Base-by-base conservation (phyloP, 1,140 invertebrate species). In the Drosophila orena region DNA sequence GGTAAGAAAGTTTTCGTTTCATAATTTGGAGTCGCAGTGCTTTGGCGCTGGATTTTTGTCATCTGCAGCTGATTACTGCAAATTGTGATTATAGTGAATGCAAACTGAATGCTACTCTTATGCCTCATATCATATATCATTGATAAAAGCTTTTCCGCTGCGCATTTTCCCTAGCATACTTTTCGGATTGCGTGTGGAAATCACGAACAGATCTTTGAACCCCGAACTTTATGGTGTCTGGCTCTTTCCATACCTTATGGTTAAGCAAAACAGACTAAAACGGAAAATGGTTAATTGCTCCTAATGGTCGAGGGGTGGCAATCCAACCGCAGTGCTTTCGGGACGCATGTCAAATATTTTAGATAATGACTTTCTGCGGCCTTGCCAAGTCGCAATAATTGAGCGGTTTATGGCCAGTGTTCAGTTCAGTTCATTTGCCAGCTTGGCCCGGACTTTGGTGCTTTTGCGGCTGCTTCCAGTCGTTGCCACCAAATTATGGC, bases 311-410 rank as follows among this genome's bases (percentile, higher is more conserved):
- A 50, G 34, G 40, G 61, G 3, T 20, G 24, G 12, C 22, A 71
- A 56, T 71, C 30, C 40, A 27, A 11, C 34, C 17, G 50, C 34
- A 15, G 20, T 22, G 37, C n/a, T 71, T 66, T 57, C 79, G 52
- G 47, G 71, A 70, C 75, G 74, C 68, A 83, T 88, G 79, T 83
- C 79, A 88, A 83, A 88, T 88, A 88, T 83, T 83, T 88, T 58
- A 78, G 84, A 89, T 88, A 88, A 88, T 81, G 83, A 79, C 83
- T 83, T 86, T 79, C 61, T 85, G 69, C 46, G 47, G 62, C 42
- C 24, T 22, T 27, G 53, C n/a, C 46, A 60, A 88, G 75, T 68
- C 79, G 62, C 66, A 75, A 83, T 88, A 86, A 88, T 86, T 83
- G 83, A 88, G 84, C 83, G 84, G 79, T 85, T 85, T 85, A 65